These are phyloP conservation scores for Drosophila nebulosa DNA, from an alignment of 1,140 invertebrate genomes.

Conservation along the genomic window DNA sequence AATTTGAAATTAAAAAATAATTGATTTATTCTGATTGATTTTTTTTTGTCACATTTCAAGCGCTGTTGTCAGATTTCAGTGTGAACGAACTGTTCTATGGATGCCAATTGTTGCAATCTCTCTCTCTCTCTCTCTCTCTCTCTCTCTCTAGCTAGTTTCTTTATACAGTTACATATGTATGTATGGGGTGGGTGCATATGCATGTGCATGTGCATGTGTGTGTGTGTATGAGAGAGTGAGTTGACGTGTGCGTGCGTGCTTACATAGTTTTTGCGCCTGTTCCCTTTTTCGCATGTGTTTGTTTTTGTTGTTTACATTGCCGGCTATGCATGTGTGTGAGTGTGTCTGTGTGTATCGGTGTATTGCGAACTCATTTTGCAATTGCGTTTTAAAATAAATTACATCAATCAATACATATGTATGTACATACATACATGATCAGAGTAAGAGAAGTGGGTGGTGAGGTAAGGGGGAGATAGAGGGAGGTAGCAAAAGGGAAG, in stretches of 20 bases:
- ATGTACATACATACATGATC: too few relatives aligned
- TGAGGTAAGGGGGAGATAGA: background rate
- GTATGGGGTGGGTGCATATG: background rate
- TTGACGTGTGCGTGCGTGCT: background rate
- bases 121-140: too few relatives aligned
- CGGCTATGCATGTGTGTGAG: background rate
- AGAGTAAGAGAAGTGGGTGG: background rate
- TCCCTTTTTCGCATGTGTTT: conserved; percentile 33
- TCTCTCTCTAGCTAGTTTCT: background rate
- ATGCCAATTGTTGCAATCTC: background rate
- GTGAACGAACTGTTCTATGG: background rate
- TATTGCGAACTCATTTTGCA: conserved; percentile 58
- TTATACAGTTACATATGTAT: background rate
- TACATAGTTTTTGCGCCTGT: conserved; percentile 22
- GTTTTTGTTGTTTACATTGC: background rate
- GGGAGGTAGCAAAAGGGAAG: background rate
- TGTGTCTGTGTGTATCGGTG: background rate
- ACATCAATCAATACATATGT: conserved; percentile 43
- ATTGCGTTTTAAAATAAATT: conserved; percentile 74
- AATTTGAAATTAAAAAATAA: too few relatives aligned
- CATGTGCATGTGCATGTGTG: background rate
- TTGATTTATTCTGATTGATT: too few relatives aligned
- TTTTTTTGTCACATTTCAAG: background rate
- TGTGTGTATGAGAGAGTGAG: background rate
- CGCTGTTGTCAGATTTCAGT: background rate